These are phyloP conservation scores for Apogon hyalosoma DNA, from an alignment of 2,797 vertebrate species.

Conservation along the genomic window DNA sequence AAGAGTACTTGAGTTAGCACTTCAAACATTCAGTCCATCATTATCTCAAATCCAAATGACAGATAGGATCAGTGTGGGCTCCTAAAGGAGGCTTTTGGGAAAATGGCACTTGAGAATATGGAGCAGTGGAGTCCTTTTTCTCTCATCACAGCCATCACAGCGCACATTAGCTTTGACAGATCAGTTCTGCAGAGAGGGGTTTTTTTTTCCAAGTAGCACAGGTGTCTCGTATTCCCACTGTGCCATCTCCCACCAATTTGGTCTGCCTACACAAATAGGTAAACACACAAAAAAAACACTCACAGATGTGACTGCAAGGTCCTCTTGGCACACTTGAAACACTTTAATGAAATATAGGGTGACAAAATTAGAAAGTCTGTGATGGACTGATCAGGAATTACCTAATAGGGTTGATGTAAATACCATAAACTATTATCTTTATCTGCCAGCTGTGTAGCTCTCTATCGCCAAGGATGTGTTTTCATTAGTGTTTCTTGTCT, in stretches of 20 bases:
- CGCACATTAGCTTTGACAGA: conserved; percentile 54
- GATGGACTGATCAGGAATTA: background rate
- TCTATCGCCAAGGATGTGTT: too few species aligned
- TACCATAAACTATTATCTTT: background rate
- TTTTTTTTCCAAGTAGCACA: conserved; percentile 17
- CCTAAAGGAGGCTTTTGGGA: conserved; percentile 65
- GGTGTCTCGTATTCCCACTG: conserved; percentile 21
- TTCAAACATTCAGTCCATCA: conserved; percentile 50
- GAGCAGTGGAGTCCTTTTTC: conserved; percentile 38
- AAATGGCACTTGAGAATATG: conserved; percentile 72
- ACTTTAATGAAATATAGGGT: background rate
- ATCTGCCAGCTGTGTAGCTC: background rate
- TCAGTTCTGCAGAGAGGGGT: conserved; percentile 21
- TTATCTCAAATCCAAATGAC: conserved; percentile 62
- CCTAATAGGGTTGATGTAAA: background rate
- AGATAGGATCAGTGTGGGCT: conserved; percentile 65
- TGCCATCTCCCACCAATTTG: conserved; percentile 11
- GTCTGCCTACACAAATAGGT: conserved; percentile 17
- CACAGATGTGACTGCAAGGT: conserved; percentile 10
- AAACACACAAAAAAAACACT: conserved; percentile 17
- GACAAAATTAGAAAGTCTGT: background rate
- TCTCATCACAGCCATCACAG: conserved; percentile 42
- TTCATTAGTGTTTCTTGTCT: too few species aligned
- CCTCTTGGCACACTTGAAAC: background rate
- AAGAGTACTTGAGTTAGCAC: conserved; percentile 47